Base-by-base conservation (phyloP, 1,140 invertebrate genomes). In the Cotesia typhae region DNA sequence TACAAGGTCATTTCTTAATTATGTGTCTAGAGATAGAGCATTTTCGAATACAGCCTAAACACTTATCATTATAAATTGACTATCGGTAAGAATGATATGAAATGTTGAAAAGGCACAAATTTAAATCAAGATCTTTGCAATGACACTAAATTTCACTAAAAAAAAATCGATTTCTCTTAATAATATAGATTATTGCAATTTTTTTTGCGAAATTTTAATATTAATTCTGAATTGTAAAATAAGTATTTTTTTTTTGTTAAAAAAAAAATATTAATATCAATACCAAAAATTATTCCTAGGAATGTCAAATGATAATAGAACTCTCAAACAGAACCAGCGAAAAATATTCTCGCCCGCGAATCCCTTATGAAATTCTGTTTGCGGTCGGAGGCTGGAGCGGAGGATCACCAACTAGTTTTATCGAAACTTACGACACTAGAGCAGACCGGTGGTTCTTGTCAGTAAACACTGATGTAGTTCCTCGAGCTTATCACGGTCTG, bases 321-420 rank as follows among this genome's bases (percentile, higher is more conserved):
- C 37, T 57, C 17, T 67, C 73, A 51, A 90, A 81, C 88, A 91
- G 74, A 88, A 89, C 86, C 36, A 85, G 86, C n/a, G 82, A 88
- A 90, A 77, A 89, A 89, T 2, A 76, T 91, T 3, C 89, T 12
- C 82, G 91, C 57, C 91, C 92, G 0, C 80, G 93, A 67, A 88
- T 93, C 53, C 92, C 93, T 0, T 89, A 90, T 74, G 91, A 92
- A 78, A 89, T 93, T 61, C 79, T 94, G 1, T 93, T 94, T 78
- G 90, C 91, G 4, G 89, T 94, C 61, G 92, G 93, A 4, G 94
- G 94, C 4, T 95, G 94, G 94, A 93, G 91, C 77, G 91, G 91
- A 3, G 92, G 92, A 10, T 92, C 91, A 72, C 93, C 93, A 1
- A 94, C 92, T 0, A 94, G 90, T 85, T 91, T 92, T 77, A 88